Conservation (phyloP, 2,888 invertebrate genomes). For the Electrophaes corylata region DNA sequence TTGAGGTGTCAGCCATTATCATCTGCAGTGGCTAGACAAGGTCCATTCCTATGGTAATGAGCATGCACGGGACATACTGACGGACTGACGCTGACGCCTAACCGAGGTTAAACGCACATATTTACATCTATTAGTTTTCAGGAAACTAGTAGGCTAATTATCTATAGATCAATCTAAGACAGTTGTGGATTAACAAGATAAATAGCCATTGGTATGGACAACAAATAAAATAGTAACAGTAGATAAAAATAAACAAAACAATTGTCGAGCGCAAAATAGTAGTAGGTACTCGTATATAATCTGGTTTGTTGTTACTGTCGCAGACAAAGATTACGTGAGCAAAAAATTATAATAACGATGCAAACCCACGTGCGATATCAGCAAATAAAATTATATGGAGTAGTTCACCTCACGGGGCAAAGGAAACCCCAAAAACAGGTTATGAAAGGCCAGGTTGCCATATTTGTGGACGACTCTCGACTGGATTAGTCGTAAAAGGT, state of each 20-base stretch:
- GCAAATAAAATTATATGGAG: conserved; percentile 54
- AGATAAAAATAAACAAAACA: neutral
- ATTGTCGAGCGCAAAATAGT: neutral
- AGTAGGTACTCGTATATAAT: conserved; percentile 1
- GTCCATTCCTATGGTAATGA: conserved; percentile 77
- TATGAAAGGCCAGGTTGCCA: conserved; percentile 80
- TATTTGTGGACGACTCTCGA: conserved; percentile 75
- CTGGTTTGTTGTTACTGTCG: conserved; percentile 16
- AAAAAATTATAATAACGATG: conserved; percentile 22
- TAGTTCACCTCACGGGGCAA: conserved; percentile 65
- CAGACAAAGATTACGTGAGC: conserved; percentile 17
- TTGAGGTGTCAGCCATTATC: conserved; percentile 68
- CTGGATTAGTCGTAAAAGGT: conserved; percentile 83
- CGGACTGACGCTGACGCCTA: conserved; percentile 45
- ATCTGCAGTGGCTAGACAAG: conserved; percentile 58
- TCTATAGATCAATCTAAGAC: conserved; percentile 25
- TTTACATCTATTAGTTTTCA: conserved; percentile 65
- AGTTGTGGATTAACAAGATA: conserved; percentile 17
- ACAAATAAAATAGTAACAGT: neutral
- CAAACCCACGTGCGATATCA: conserved; percentile 52
- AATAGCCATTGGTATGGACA: neutral
- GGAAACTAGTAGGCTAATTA: conserved; percentile 51
- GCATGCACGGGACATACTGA: conserved; percentile 46
- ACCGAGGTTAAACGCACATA: conserved; percentile 58
- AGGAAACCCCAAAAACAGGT: conserved; percentile 84